Percentiles rank a stretch among this genome's conserved stretches.
These are phyloP conservation scores for Anoura caudifer DNA, from an alignment of 2,113 vertebrate species.

Conservation along the genomic window DNA sequence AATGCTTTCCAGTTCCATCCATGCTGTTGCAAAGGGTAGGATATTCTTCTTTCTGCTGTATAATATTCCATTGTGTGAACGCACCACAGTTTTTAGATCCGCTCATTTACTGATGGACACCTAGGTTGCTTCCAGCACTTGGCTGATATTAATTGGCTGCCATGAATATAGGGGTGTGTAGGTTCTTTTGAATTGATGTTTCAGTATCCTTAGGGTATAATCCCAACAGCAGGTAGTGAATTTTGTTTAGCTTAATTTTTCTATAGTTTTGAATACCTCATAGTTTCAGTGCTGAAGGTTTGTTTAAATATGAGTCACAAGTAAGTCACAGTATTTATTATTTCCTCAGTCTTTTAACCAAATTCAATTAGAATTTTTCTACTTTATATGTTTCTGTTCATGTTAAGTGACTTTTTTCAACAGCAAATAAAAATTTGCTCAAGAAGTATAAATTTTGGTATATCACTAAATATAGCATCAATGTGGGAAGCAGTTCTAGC, in stretches of 20 bases:
- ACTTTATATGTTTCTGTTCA: neutral
- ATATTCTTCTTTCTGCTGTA: too few relatives aligned
- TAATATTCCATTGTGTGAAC: too few relatives aligned
- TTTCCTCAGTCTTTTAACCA: neutral
- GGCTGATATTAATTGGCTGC: too few relatives aligned
- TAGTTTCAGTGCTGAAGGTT: neutral
- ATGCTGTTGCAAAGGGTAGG: too few relatives aligned
- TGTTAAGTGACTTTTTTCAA: neutral
- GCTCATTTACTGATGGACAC: too few relatives aligned
- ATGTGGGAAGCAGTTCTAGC: neutral
- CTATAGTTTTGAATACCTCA: neutral
- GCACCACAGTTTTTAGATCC: too few relatives aligned
- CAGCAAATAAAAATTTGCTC: neutral
- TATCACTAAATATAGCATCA: neutral
- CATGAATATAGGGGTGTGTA: too few relatives aligned
- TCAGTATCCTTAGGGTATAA: too few relatives aligned
- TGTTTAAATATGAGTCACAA: neutral
- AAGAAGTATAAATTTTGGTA: neutral
- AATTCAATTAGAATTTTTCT: neutral
- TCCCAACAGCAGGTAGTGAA: neutral
- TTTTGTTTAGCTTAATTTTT: neutral
- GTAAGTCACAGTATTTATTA: neutral
- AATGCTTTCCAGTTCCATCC: too few relatives aligned
- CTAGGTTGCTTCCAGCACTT: too few relatives aligned
- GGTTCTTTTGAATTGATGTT: too few relatives aligned